Evolutionary conservation across 1,140 invertebrate genomes (phyloP), one percentile per base, ranked within the genome.

Genomic region (Hyles vespertilio): DNA sequence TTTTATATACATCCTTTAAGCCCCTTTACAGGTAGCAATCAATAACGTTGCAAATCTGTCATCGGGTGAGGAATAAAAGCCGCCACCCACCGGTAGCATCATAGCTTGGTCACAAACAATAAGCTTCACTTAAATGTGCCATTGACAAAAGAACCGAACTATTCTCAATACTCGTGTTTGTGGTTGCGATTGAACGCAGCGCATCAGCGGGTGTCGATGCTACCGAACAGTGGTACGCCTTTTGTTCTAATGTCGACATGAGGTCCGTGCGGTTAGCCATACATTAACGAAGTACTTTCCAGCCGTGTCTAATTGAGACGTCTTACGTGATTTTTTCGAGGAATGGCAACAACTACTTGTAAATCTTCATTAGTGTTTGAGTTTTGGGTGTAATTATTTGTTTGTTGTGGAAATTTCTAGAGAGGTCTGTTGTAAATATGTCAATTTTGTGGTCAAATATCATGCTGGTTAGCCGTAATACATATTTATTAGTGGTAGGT

Each of bases 61-160:
- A 78, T 79, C 83, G 76, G 68, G 74, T 77, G 76, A 56, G 36
- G 55, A 73, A 58, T 71, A 78, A 72, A 53, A 57, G 46, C 58
- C 67, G 70, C 81, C 81, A 81, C 80, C 84, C 77, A 87, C 75
- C 76, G 77, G 75, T 79, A 82, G 77, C 79, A 84, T 87, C 71
- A 87, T 82, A 82, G 77, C 81, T 77, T 76, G 81, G 81, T 84
- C 74, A 65, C 58, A 61, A 71, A 84, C 79, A 84, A 86, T 78
- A 63, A 59, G 63, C 61, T 61, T 46, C 60, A 73, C 65, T 69
- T 73, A 74, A 67, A 67, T 59, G 55, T 40, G 36, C 8, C 58
- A 72, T 58, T 80, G 70, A 80, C 79, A 83, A 69, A 65, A 52
- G 52, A 48, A 45, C 8, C 36, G 36, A 40, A 40, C 32, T 46